Conservation (phyloP, 2,888 invertebrate genomes). For the Sinodicranocentrus sp. region DNA sequence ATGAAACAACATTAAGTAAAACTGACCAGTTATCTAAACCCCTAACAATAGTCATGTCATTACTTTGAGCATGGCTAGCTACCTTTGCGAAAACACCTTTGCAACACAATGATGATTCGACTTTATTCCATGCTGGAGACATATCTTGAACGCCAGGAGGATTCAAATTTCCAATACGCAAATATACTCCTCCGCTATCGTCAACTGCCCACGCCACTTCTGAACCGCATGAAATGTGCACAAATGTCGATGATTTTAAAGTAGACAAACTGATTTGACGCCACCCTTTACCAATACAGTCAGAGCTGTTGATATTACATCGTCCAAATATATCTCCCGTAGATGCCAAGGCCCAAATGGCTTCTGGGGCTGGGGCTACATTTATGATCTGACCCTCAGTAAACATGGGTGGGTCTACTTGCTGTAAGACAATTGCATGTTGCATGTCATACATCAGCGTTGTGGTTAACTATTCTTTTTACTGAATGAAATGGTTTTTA, state of each 20-base stretch:
- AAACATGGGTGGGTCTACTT: constrained; percentile 49
- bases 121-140: constrained; percentile 80
- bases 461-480: too few species aligned
- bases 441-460: too few species aligned
- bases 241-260: constrained; percentile 78
- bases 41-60: too few species aligned
- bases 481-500: background rate
- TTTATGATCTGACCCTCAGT: constrained; percentile 60
- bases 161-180: constrained; percentile 79
- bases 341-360: constrained; percentile 80
- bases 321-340: constrained; percentile 79
- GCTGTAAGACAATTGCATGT: constrained; percentile 38
- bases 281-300: constrained; percentile 79
- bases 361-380: constrained; percentile 78
- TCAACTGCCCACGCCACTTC: constrained; percentile 81
- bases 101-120: constrained; percentile 77
- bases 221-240: constrained; percentile 79
- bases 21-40: too few species aligned
- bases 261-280: constrained; percentile 78
- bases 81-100: constrained; percentile 78
- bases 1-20: too few species aligned
- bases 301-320: constrained; percentile 78
- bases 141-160: constrained; percentile 78
- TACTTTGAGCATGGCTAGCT: too few species aligned
- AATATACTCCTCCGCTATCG: constrained; percentile 79